Conservation (phyloP, 2,113 vertebrate species). For the Oreochromis niloticus region DNA sequence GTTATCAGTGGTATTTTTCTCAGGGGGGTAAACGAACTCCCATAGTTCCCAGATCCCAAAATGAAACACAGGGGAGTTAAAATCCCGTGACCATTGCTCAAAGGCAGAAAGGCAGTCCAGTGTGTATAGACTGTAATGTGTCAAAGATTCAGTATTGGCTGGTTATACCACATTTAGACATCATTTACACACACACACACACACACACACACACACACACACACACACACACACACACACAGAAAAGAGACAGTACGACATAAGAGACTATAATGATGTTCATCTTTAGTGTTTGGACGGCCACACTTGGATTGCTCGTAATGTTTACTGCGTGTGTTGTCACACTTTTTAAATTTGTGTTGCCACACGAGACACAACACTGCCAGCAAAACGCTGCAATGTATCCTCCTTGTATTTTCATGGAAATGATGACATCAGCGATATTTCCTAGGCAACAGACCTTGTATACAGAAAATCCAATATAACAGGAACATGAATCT, state of each 20-base stretch:
- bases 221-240: neutral
- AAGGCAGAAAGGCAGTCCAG: neutral
- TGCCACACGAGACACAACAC: neutral
- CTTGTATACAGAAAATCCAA: neutral
- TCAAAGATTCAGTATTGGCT: neutral
- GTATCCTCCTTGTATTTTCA: neutral
- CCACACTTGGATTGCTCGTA: neutral
- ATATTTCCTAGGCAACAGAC: neutral
- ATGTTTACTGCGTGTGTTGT: neutral
- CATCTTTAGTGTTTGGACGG: neutral
- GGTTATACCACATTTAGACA: neutral
- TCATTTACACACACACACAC: too few species aligned
- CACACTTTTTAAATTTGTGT: slow-evolving; percentile 9
- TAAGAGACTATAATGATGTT: neutral
- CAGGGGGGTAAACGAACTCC: neutral
- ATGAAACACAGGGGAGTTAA: neutral
- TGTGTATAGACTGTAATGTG: neutral
- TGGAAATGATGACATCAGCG: neutral
- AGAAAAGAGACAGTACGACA: neutral
- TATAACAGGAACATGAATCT: neutral
- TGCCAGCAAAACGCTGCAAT: neutral
- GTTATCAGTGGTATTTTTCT: neutral
- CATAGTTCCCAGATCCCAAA: neutral
- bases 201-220: too few species aligned
- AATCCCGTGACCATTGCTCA: neutral